Base-by-base conservation (phyloP, 2,888 invertebrate genomes). In the Synergus umbraculus region DNA sequence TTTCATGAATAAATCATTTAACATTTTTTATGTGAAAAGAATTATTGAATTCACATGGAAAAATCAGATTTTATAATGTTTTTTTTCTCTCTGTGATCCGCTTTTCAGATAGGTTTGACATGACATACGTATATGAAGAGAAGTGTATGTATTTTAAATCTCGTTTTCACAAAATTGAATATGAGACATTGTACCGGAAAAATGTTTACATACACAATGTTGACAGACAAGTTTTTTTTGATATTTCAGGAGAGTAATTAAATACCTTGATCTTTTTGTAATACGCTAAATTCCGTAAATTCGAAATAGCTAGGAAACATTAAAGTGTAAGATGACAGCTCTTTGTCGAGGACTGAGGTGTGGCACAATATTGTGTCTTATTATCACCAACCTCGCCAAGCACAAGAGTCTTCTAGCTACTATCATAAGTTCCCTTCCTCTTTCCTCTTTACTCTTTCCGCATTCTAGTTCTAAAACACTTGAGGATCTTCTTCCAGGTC, bases 391-490 rank as follows among this genome's bases (percentile, higher is more conserved):
- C 44, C 67, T 67, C 15, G 22, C 46, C 43, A 67, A 67, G 49
- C 29, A 29, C 49, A 49, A 9, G 13, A 29, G 67, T 13, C 44
- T 29, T 7, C 29, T 22, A 67, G 7, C 13, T 22, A 67, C 15
- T 8, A 49, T 15, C 49, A 37, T 69, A 49, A 49, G 4, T 37
- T 49, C 29, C 29, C 15, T 49, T 49, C 29, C 15, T 69, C 29
- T 69, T 29, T 49, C 29, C 15, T 37, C 37, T 37, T 37, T 37
- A n/a, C 15, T 69, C 29, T 69, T 29, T 49, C 29, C 29, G 22
- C 69, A 46, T 69, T 69, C 22, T 49, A 46, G 49, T 69, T 69
- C 13, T 49, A 29, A 69, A 69, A 69, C 69, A 29, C 69, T 69
- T 69, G 3, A 69, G 49, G 37, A 46, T 29, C n/a, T 69, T 67